A percentile compares a stretch with the other conserved stretches of the same genome.
Conservation (phyloP, 2,888 invertebrate genomes). For the Idaea biselata region DNA sequence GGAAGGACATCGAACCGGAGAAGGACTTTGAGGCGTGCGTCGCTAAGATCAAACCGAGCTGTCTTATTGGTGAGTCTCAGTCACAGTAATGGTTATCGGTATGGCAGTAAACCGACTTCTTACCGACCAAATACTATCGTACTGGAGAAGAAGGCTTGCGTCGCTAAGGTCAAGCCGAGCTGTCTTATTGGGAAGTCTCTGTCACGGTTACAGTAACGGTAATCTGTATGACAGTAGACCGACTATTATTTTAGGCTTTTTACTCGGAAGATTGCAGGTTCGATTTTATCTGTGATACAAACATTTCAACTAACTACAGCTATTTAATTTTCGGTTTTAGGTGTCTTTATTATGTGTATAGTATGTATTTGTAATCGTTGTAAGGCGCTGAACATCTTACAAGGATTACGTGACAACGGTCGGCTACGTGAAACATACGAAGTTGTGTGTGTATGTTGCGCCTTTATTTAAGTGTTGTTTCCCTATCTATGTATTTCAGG, state of each 20-base stretch:
- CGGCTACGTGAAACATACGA: too few species aligned
- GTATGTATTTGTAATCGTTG: too few species aligned
- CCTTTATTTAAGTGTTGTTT: neutral
- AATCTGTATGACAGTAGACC: neutral
- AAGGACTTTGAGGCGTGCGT: slow-evolving; percentile 90
- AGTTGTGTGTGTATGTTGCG: too few species aligned
- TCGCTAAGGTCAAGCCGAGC: slow-evolving; percentile 92
- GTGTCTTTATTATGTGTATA: too few species aligned
- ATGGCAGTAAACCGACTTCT: too few species aligned
- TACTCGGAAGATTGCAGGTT: too few species aligned
- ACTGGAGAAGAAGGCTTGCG: slow-evolving; percentile 88
- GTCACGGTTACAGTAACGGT: neutral
- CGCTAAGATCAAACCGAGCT: slow-evolving; percentile 90
- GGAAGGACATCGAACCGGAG: slow-evolving; percentile 89
- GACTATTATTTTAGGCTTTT: too few species aligned
- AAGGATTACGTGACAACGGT: neutral
- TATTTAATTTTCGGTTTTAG: too few species aligned
- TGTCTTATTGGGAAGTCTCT: slow-evolving; percentile 89
- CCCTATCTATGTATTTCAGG: slow-evolving; percentile 68
- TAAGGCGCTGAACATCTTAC: too few species aligned
- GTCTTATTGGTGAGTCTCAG: slow-evolving; percentile 89
- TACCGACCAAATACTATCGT: too few species aligned
- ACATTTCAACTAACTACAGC: too few species aligned
- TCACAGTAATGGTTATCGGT: neutral
- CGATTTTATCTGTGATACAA: too few species aligned